Evolutionary conservation across 2,797 vertebrate species (phyloP).

Genomic region (Glyptemys insculpta): DNA sequence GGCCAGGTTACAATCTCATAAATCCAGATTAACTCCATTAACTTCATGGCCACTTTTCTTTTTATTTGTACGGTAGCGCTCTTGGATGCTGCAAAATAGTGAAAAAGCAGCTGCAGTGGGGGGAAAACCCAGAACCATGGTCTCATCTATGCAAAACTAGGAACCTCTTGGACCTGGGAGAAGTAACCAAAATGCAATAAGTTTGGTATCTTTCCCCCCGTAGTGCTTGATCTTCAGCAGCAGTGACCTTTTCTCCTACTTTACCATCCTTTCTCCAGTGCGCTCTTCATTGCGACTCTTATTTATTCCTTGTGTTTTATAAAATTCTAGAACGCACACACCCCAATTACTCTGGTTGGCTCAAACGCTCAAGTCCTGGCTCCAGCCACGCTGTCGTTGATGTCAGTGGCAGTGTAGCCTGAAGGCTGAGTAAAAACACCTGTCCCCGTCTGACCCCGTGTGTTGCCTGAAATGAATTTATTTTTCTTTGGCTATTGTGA

Average conservation of each 20-base stretch:
- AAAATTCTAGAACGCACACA: background rate
- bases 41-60: background rate
- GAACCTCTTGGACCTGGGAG: background rate
- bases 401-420: background rate
- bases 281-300: background rate
- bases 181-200: background rate
- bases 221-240: background rate
- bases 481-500: background rate
- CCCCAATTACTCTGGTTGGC: background rate
- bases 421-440: background rate
- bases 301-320: background rate
- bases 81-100: background rate
- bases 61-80: background rate
- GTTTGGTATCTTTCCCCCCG: background rate
- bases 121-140: background rate
- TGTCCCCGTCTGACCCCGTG: background rate
- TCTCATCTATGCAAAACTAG: background rate
- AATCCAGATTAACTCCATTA: background rate
- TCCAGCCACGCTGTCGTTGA: background rate
- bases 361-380: background rate
- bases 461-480: background rate
- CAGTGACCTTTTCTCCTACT: background rate
- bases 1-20: background rate
- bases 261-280: background rate
- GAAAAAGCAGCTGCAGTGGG: background rate